Percentiles rank a stretch among this genome's conserved stretches.
Evolutionary conservation across 2,888 invertebrate species (phyloP).

Genomic region (Drosophila mulleri): DNA sequence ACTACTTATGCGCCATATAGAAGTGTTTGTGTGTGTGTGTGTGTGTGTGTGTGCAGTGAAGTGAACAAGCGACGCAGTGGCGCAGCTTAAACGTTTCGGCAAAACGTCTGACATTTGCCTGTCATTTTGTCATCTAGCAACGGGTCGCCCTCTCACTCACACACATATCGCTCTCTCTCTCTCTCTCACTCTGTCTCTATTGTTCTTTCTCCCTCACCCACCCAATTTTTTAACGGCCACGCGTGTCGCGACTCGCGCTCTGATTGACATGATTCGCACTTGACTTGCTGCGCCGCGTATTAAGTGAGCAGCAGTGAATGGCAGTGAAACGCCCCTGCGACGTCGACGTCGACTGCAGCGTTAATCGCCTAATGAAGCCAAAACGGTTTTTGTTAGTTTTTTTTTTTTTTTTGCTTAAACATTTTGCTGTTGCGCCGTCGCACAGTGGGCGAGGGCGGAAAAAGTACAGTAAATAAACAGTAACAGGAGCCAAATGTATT

Average conservation of each 20-base stretch:
- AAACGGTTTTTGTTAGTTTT: slow-evolving; percentile 45
- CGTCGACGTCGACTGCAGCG: slow-evolving; percentile 32
- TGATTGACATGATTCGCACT: slow-evolving; percentile 77
- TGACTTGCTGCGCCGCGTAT: slow-evolving; percentile 68
- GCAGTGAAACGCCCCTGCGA: slow-evolving; percentile 5
- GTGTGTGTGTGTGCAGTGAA: slow-evolving; percentile 66
- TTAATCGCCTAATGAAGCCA: slow-evolving; percentile 78
- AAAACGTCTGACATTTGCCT: slow-evolving; percentile 75
- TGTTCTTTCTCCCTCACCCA: background rate
- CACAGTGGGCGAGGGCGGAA: slow-evolving; percentile 39
- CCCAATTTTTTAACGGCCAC: slow-evolving; percentile 44
- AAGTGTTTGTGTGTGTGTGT: slow-evolving; percentile 51
- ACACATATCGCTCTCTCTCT: background rate
- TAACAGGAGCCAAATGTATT: too few species aligned
- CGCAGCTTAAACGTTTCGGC: slow-evolving; percentile 68
- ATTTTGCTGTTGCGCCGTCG: slow-evolving; percentile 53
- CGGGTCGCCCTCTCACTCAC: slow-evolving; percentile 14
- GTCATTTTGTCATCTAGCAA: slow-evolving; percentile 65
- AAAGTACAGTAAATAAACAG: background rate
- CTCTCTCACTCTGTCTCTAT: background rate
- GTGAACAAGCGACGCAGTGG: slow-evolving; percentile 65
- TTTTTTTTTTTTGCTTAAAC: slow-evolving; percentile 19
- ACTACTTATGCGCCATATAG: slow-evolving; percentile 24
- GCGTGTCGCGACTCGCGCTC: slow-evolving; percentile 37
- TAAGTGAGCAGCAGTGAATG: slow-evolving; percentile 56